Base-by-base conservation (phyloP, 2,797 vertebrate species). In the Rhinogobio ventralis region DNA sequence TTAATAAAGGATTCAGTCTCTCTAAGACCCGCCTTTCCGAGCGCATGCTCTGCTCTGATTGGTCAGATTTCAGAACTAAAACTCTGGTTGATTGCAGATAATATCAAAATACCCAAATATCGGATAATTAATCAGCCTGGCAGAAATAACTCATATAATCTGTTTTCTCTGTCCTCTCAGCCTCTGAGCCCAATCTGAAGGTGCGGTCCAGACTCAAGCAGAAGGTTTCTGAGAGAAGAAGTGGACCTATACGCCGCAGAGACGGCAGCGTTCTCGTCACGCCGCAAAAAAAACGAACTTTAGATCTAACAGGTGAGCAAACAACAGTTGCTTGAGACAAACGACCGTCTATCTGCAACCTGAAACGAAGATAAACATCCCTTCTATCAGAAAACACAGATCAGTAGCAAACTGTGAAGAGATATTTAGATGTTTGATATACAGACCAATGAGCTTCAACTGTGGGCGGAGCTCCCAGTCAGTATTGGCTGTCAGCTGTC, bases 131-230 rank as follows among this genome's bases (percentile, higher is more conserved):
- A 60, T 60, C 10, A 0, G 55, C 55, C 55, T 60, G 4, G 57
- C 57, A 13, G 23, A 13, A 60, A 25, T 60, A 25, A 28, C n/a
- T 14, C 6, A 28, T 7, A 25, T 28, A 15, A 62, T 25, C 1
- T 4, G 55, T n/a, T 28, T 55, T 55, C 3, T 76, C 23, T 55
- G 2, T 33, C 17, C 23, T 15, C 23, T 55, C 75, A 89, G 89
- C 89, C 2, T 89, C 89, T 4, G 90, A 90, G 81, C 90, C 90
- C 78, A 90, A 90, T 57, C 86, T 90, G 60, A 90, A 90, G 74
- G 88, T 90, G 45, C 88, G 90, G 33, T 90, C 88, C 5, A 72
- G 90, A 60, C 85, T 90, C 36, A 90, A 90, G 83, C 88, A 90
- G 85, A 90, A 90, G 79, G 88, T 90, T 53, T 89, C 87, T 1